phyloP scores from a whole-genome alignment of 2,113 vertebrate species.

The Asarcornis scutulata region DNA sequence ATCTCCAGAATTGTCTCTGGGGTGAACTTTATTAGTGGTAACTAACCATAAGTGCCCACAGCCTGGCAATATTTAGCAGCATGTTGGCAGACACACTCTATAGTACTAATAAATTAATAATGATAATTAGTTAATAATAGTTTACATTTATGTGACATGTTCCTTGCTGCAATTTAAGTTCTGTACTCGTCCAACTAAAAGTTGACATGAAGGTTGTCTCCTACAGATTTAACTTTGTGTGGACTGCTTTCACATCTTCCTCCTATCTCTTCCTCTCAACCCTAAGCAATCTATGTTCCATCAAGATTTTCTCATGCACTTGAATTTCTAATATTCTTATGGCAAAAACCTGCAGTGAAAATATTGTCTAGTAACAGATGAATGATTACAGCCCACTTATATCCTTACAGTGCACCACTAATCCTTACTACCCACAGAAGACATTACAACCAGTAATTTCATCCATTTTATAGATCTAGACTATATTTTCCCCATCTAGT shows the following conservation, averaged over 20 bases:
- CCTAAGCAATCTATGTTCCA: neutral
- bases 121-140: constrained; percentile 58
- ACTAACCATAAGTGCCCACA: constrained; percentile 43
- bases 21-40: constrained; percentile 45
- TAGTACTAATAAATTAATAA: constrained; percentile 58
- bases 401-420: neutral
- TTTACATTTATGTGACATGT: constrained; percentile 12
- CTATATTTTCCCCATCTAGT: neutral
- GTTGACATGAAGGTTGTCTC: neutral
- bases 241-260: neutral
- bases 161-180: constrained; percentile 20
- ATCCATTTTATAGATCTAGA: neutral
- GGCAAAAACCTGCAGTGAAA: neutral
- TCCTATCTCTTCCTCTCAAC: neutral
- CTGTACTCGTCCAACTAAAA: neutral
- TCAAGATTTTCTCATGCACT: neutral
- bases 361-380: neutral
- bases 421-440: neutral
- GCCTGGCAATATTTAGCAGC: constrained; percentile 34
- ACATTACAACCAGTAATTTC: neutral
- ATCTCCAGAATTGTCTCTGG: constrained; percentile 25
- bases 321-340: neutral
- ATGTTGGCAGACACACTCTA: constrained; percentile 34
- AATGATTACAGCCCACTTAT: neutral
- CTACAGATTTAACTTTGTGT: neutral